Base-by-base conservation (phyloP, 2,113 vertebrate species). In the Uria lomvia region DNA sequence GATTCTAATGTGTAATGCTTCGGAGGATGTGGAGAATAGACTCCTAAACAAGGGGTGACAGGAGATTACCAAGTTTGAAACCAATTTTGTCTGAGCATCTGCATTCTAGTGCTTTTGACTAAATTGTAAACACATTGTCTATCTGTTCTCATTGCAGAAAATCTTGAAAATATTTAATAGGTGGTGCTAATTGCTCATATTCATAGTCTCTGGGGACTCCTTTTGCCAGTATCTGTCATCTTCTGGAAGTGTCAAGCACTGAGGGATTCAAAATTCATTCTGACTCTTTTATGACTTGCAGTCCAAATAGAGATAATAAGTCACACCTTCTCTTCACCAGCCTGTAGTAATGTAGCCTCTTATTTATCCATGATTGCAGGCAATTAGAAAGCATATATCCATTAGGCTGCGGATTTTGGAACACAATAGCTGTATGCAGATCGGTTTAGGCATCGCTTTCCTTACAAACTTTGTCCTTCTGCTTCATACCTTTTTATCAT, bases 331-430 rank as follows among this genome's bases (percentile, higher is more conserved):
- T 74, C 63, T 84, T 93, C 62, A 76, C 52, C 55, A 88, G 43
- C 34, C 42, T 49, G 19, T 92, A 68, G 73, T 92, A 72, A 78
- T 81, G 49, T 65, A 89, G 43, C n/a, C 52, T 89, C 65, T 81
- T 84, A 90, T 86, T 91, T 95, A 53, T 74, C 72, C 47, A 29
- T 27, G 42, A 91, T n/a, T 81, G 23, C 36, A 84, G 86, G 43
- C 77, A 93, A 75, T 92, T 95, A 88, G 85, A 92, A 90, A 94
- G 52, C 72, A n/a, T 91, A 56, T 88, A 81, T 91, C 21, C 19
- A 13, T 90, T 63, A 86, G 75, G 23, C 38, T 88, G 63, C 3
- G 0, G 62, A 52, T 83, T 94, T 92, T 63, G 60, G 75, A 95
- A 63, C 73, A 84, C 13, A 63, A 43, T 59, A 77, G 19, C 38